Evolutionary conservation across 37 sponge, comb jelly and placozoan genomes (phyloP).

Genomic region (Halisarca cf. caerulea): DNA sequence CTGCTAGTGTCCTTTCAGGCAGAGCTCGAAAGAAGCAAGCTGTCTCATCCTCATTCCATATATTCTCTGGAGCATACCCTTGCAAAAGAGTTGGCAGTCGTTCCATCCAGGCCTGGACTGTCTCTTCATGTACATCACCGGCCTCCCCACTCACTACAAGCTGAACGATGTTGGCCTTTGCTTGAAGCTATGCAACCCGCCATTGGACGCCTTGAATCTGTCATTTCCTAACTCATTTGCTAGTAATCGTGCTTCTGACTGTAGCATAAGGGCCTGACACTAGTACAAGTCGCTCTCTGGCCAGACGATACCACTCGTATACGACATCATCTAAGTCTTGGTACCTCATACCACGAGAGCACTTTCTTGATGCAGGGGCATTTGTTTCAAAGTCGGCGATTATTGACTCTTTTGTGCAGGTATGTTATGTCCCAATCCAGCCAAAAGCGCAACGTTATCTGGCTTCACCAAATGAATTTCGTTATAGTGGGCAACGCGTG

Average conservation of each 20-base stretch:
- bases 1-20: constrained; percentile 41
- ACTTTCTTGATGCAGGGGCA: constrained; percentile 24
- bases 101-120: constrained; percentile 38
- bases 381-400: constrained; percentile 14
- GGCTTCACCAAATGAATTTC: too few species aligned
- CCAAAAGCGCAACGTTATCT: too few species aligned
- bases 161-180: constrained; percentile 34
- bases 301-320: constrained; percentile 22
- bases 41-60: constrained; percentile 50
- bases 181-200: constrained; percentile 60
- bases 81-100: constrained; percentile 4
- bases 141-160: constrained; percentile 35
- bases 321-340: not conserved
- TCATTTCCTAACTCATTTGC: constrained; percentile 14
- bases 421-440: too few species aligned
- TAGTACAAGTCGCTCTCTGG: constrained; percentile 26
- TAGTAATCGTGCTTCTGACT: constrained; percentile 15
- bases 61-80: constrained; percentile 37
- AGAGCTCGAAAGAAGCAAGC: constrained; percentile 43
- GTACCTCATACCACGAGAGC: constrained; percentile 11
- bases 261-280: constrained; percentile 25
- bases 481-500: not conserved
- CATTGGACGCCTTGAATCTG: constrained; percentile 50
- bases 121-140: constrained; percentile 26
- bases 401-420: constrained; percentile 1